These are phyloP conservation scores for Semnornis frantzii DNA, from an alignment of 2,113 vertebrate species.

Conservation along the genomic window DNA sequence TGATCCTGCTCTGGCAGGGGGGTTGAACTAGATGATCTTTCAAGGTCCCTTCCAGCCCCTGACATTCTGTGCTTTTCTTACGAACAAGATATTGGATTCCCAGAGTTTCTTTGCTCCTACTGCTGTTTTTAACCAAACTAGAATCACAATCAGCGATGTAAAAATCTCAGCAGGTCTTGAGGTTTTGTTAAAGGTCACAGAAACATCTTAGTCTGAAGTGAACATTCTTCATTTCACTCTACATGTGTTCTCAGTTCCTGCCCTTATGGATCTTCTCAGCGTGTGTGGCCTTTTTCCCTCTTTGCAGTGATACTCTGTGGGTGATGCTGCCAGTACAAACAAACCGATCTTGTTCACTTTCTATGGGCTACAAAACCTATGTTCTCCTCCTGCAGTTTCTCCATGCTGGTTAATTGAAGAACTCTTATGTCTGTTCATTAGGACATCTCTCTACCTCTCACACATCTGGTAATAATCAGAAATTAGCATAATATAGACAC, in stretches of 20 bases:
- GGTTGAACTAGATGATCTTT: too few relatives aligned
- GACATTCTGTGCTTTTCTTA: background rate
- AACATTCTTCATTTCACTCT: background rate
- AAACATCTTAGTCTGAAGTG: background rate
- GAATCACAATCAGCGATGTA: background rate
- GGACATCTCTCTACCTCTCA: background rate
- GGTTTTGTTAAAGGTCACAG: background rate
- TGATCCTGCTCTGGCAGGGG: too few relatives aligned
- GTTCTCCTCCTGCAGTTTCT: background rate
- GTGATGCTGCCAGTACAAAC: background rate
- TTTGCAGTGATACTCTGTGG: background rate
- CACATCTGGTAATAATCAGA: background rate
- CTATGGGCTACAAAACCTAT: background rate
- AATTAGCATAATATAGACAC: background rate
- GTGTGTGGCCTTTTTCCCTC: background rate
- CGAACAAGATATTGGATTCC: background rate
- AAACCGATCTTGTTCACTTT: conserved; percentile 4
- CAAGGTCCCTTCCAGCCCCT: too few relatives aligned
- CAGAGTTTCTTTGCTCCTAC: background rate
- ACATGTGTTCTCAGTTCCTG: background rate
- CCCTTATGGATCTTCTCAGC: background rate
- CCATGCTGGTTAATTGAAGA: background rate
- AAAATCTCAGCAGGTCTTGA: background rate
- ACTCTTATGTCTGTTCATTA: background rate
- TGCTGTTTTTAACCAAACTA: background rate